These are phyloP conservation scores for Cheilosia impressa DNA, from an alignment of 2,888 invertebrate genomes.

Conservation along the genomic window DNA sequence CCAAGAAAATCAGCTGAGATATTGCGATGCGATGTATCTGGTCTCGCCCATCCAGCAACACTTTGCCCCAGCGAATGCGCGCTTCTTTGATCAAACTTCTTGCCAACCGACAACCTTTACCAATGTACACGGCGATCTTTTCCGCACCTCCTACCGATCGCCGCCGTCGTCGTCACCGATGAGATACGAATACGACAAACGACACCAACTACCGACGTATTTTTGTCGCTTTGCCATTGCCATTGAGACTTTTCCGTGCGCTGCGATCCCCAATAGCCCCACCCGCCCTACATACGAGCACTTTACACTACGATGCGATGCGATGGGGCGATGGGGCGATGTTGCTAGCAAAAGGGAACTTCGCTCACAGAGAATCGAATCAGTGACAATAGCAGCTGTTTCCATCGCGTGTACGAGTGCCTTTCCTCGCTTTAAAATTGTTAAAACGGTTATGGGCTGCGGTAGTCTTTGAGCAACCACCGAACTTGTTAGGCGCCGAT, in stretches of 20 bases:
- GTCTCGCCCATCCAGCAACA: background rate
- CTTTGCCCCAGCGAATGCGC: background rate
- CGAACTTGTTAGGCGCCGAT: slow-evolving; percentile 63
- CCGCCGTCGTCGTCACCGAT: slow-evolving; percentile 34
- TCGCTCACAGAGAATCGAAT: slow-evolving; percentile 29
- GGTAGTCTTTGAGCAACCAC: slow-evolving; percentile 72
- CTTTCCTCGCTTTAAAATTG: slow-evolving; percentile 65
- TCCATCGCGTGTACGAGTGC: slow-evolving; percentile 35
- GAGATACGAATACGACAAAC: slow-evolving; percentile 22
- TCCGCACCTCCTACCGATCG: slow-evolving; percentile 30
- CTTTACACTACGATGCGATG: slow-evolving; percentile 3
- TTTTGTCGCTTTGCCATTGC: slow-evolving; percentile 42
- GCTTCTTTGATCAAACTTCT: slow-evolving; percentile 19
- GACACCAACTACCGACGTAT: slow-evolving; percentile 6
- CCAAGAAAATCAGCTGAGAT: slow-evolving; percentile 17
- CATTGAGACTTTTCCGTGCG: slow-evolving; percentile 43
- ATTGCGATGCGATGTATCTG: background rate
- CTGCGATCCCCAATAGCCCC: background rate
- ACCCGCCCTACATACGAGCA: background rate
- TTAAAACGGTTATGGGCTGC: slow-evolving; percentile 67
- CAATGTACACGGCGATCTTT: slow-evolving; percentile 4
- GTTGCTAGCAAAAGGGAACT: slow-evolving; percentile 56
- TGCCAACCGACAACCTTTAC: slow-evolving; percentile 27
- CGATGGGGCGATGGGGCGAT: background rate
- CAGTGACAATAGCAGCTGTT: slow-evolving; percentile 63